Evolutionary conservation across 2,113 vertebrate genomes (phyloP).

Genomic region (Picathartes gymnocephalus): DNA sequence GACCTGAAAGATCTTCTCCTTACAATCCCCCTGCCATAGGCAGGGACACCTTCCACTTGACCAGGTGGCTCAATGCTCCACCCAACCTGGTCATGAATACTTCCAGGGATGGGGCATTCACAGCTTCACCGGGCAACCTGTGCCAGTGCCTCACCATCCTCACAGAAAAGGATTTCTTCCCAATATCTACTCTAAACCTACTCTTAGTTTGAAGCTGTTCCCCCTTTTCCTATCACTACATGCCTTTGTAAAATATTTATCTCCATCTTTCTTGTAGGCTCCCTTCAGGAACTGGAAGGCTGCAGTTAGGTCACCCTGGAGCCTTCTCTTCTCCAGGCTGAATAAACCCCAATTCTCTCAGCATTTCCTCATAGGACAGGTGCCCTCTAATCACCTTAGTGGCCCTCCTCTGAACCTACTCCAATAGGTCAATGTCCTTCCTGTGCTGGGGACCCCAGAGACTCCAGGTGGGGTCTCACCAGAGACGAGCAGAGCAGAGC

Average conservation of each 20-base stretch:
- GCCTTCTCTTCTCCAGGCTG: neutral
- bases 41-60: neutral
- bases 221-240: neutral
- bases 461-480: neutral
- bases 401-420: neutral
- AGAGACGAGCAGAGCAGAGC: neutral
- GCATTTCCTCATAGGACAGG: neutral
- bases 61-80: neutral
- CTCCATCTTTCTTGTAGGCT: neutral
- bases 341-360: neutral
- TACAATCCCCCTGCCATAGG: neutral
- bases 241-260: neutral
- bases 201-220: neutral
- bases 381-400: neutral
- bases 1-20: neutral
- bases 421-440: neutral
- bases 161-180: neutral
- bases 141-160: neutral
- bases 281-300: neutral
- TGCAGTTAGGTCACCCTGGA: neutral
- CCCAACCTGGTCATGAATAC: neutral
- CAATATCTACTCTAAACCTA: neutral
- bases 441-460: neutral
- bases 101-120: neutral
- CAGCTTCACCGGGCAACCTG: neutral